phyloP scores from a whole-genome alignment of 2,797 vertebrate species.

The Crocodylus rhombifer region DNA sequence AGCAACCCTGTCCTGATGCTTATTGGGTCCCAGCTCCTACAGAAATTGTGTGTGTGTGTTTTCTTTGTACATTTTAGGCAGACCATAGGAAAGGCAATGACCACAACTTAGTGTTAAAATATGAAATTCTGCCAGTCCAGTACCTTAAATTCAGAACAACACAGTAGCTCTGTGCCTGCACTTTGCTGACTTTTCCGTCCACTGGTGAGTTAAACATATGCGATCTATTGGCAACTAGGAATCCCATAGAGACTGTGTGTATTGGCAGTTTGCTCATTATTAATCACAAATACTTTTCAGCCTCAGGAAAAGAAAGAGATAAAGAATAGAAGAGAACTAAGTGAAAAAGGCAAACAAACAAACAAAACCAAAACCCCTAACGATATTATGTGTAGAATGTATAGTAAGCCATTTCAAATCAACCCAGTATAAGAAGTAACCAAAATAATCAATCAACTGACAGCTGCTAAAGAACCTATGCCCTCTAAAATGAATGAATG shows the following conservation, averaged over 20 bases:
- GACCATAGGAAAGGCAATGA: neutral
- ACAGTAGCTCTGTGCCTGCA: neutral
- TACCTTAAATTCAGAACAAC: neutral
- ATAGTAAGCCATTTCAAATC: neutral
- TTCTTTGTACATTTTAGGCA: constrained; percentile 6
- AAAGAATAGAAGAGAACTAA: neutral
- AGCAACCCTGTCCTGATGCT: too few species aligned
- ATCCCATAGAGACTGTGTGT: neutral
- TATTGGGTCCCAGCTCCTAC: neutral
- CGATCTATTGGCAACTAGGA: neutral
- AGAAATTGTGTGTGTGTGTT: neutral
- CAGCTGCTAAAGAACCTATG: neutral
- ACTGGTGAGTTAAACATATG: neutral
- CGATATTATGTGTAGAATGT: neutral
- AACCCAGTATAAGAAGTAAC: neutral
- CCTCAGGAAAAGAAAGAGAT: neutral
- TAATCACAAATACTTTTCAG: neutral
- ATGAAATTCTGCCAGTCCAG: neutral
- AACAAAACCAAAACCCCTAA: neutral
- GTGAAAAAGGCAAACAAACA: neutral
- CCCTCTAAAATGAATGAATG: neutral
- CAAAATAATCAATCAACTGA: neutral
- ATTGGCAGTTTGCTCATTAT: neutral
- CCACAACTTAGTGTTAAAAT: neutral
- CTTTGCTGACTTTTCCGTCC: neutral